These are phyloP conservation scores for Corythoichthys haematopterus DNA, from an alignment of 2,113 vertebrate species.

Conservation along the genomic window DNA sequence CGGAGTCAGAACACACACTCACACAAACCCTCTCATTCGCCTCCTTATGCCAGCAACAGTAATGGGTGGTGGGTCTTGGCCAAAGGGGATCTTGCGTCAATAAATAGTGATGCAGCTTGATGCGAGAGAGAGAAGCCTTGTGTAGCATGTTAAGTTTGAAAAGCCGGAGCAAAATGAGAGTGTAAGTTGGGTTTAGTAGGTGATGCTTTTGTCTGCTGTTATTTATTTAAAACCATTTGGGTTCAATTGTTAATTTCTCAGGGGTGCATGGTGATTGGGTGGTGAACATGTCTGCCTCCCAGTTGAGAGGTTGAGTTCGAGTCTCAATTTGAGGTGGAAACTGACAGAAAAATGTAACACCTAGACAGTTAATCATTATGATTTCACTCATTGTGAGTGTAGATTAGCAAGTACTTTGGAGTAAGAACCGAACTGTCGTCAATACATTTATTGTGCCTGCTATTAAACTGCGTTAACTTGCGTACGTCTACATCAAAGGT, in stretches of 20 bases:
- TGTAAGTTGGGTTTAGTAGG: constrained; percentile 11
- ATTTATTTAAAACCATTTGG: neutral
- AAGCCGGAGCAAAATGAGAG: constrained; percentile 15
- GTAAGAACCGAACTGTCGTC: neutral
- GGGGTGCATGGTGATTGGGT: neutral
- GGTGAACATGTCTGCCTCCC: neutral
- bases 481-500: neutral
- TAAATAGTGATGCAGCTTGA: constrained; percentile 66
- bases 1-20: constrained; percentile 40
- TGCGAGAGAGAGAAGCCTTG: constrained; percentile 48
- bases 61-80: constrained; percentile 63
- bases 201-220: neutral
- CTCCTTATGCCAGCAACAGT: constrained; percentile 46
- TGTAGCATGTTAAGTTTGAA: constrained; percentile 23
- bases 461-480: neutral
- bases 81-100: constrained; percentile 65
- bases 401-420: too few species aligned
- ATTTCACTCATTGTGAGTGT: too few species aligned
- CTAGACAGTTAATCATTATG: too few species aligned
- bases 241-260: neutral
- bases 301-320: neutral
- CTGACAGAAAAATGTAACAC: too few species aligned
- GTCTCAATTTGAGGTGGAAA: neutral
- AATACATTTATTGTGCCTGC: neutral
- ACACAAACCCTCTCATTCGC: constrained; percentile 41